Evolutionary conservation across 2,888 invertebrate genomes (phyloP).

Genomic region (Zhengitettix transpicula): DNA sequence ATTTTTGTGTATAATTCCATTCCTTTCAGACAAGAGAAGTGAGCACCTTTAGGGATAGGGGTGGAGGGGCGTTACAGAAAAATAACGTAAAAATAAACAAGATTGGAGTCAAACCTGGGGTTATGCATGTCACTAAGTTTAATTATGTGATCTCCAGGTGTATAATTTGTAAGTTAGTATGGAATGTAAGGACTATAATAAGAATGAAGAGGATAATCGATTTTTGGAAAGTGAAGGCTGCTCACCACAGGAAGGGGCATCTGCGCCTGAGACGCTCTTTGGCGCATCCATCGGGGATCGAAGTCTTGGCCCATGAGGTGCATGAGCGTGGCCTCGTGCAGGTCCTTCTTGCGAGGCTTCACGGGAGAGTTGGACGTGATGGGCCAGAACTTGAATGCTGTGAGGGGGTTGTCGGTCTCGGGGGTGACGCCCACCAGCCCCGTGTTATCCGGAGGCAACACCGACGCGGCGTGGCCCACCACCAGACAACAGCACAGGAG

Average conservation of each 20-base stretch:
- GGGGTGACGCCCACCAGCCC: slow-evolving; percentile 15
- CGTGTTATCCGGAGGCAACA: slow-evolving; percentile 13
- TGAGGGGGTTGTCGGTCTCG: slow-evolving; percentile 7
- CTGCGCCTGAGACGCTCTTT: not conserved
- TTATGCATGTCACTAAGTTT: too few relatives aligned
- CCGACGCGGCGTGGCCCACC: not conserved
- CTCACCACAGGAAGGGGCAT: not conserved
- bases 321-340: slow-evolving; percentile 10
- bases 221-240: too few relatives aligned
- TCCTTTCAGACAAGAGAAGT: too few relatives aligned
- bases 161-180: too few relatives aligned
- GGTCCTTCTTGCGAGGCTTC: slow-evolving; percentile 12
- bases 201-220: too few relatives aligned
- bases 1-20: too few relatives aligned
- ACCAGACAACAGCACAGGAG: not conserved
- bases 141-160: too few relatives aligned
- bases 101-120: too few relatives aligned
- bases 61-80: too few relatives aligned
- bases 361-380: slow-evolving; percentile 16
- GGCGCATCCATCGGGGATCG: slow-evolving; percentile 15
- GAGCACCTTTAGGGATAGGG: too few relatives aligned
- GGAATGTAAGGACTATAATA: too few relatives aligned
- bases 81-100: too few relatives aligned
- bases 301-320: slow-evolving; percentile 14
- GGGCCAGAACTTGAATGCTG: slow-evolving; percentile 18